A percentile compares a stretch with the other conserved stretches of the same genome.
phyloP scores from a whole-genome alignment of 2,113 vertebrate species.

The Hippocampus comes region DNA sequence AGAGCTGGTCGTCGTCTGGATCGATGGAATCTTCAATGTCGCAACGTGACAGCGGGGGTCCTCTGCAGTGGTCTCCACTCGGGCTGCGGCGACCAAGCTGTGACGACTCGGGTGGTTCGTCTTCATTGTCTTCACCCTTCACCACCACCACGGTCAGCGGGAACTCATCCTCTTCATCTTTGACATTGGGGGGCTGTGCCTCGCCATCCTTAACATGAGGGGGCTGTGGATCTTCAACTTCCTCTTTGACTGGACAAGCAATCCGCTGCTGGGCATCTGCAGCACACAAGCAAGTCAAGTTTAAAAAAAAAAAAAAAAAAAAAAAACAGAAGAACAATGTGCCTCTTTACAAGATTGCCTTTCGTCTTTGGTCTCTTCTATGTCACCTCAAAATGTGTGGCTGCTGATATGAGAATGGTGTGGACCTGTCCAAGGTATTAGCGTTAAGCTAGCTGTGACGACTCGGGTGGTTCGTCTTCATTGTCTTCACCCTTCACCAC shows the following conservation, averaged over 20 bases:
- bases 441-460: slow-evolving; percentile 65
- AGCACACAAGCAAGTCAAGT: too few species aligned
- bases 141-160: neutral
- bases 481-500: neutral
- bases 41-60: neutral
- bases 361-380: slow-evolving; percentile 70
- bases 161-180: neutral
- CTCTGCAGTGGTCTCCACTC: neutral
- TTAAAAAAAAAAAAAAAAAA: neutral
- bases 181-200: neutral
- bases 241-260: neutral
- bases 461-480: neutral
- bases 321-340: slow-evolving; percentile 4
- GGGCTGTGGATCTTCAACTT: neutral
- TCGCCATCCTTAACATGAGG: neutral
- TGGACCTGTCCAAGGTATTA: slow-evolving; percentile 76
- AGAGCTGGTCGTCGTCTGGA: neutral
- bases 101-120: neutral
- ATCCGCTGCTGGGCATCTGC: too few species aligned
- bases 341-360: slow-evolving; percentile 65
- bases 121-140: neutral
- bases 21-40: neutral
- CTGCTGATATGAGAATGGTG: slow-evolving; percentile 79
- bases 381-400: slow-evolving; percentile 71
- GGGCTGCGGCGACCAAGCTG: neutral